Conservation (phyloP, 2,888 invertebrate genomes). For the Macropis europaea region DNA sequence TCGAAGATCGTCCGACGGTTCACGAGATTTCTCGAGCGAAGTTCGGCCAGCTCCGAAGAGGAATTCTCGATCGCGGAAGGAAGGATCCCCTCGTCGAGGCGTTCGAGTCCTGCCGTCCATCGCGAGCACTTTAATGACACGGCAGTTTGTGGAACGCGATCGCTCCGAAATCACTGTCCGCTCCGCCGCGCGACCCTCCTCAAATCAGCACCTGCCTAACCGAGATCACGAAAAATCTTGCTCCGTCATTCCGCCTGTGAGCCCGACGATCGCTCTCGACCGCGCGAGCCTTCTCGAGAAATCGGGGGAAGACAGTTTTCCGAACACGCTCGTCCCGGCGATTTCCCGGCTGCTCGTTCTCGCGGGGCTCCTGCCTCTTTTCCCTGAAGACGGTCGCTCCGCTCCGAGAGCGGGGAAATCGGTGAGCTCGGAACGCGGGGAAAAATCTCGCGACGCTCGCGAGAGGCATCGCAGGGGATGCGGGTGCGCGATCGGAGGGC, state of each 20-base stretch:
- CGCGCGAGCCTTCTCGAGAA: too few relatives aligned
- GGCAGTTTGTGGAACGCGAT: slow-evolving; percentile 47
- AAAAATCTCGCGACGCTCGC: background rate
- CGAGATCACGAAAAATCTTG: slow-evolving; percentile 54
- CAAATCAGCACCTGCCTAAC: slow-evolving; percentile 68
- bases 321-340: too few relatives aligned
- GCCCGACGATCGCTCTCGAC: background rate
- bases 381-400: too few relatives aligned
- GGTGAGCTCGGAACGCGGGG: background rate
- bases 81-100: background rate
- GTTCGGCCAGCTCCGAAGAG: too few relatives aligned
- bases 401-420: too few relatives aligned
- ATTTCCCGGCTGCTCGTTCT: background rate
- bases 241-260: slow-evolving; percentile 43
- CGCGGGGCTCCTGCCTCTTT: too few relatives aligned
- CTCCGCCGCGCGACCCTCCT: slow-evolving; percentile 56
- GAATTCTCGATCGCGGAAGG: too few relatives aligned
- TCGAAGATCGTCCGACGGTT: slow-evolving; percentile 44
- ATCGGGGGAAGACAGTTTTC: too few relatives aligned
- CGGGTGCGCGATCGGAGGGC: slow-evolving; percentile 12
- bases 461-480: background rate
- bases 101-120: slow-evolving; percentile 13
- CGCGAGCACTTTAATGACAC: slow-evolving; percentile 57
- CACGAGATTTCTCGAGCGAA: too few relatives aligned
- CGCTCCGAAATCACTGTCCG: slow-evolving; percentile 50